Percentiles rank a stretch among this genome's conserved stretches.
phyloP scores from a whole-genome alignment of 2,113 vertebrate species.

The Archilochus colubris region DNA sequence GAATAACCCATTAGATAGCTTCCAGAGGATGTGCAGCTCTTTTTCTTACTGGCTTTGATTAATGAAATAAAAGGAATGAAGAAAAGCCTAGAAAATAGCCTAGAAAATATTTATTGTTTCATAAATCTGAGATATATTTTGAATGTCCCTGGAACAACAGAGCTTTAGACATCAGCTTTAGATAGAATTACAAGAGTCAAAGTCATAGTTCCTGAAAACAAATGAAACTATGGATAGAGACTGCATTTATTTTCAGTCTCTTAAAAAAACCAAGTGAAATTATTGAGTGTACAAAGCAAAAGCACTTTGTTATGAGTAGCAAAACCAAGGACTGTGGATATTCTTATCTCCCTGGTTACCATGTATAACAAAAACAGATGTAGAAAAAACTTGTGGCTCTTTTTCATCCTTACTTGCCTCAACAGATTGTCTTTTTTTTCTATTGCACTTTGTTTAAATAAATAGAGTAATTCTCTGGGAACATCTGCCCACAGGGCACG shows the following conservation, averaged over 20 bases:
- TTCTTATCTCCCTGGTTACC: conserved; percentile 68
- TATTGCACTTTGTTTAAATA: conserved; percentile 41
- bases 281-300: conserved; percentile 67
- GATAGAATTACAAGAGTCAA: conserved; percentile 74
- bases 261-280: conserved; percentile 73
- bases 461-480: conserved; percentile 11
- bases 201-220: conserved; percentile 76
- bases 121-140: conserved; percentile 72
- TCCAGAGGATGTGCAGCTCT: conserved; percentile 54
- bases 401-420: conserved; percentile 33
- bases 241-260: conserved; percentile 78
- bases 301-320: conserved; percentile 66
- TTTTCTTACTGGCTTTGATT: conserved; percentile 39
- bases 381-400: conserved; percentile 43
- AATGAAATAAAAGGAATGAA: conserved; percentile 64
- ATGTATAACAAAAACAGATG: conserved; percentile 65
- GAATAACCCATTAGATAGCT: conserved; percentile 61
- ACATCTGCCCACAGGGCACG: not conserved
- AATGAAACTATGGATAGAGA: conserved; percentile 73
- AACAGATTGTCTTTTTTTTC: not conserved
- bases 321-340: conserved; percentile 19
- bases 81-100: conserved; percentile 36
- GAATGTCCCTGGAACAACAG: conserved; percentile 65
- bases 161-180: conserved; percentile 68
- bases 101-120: conserved; percentile 47